A percentile compares a stretch with the other conserved stretches of the same genome.
Conservation (phyloP, 2,888 invertebrate genomes). For the Vesta saturnalis region DNA sequence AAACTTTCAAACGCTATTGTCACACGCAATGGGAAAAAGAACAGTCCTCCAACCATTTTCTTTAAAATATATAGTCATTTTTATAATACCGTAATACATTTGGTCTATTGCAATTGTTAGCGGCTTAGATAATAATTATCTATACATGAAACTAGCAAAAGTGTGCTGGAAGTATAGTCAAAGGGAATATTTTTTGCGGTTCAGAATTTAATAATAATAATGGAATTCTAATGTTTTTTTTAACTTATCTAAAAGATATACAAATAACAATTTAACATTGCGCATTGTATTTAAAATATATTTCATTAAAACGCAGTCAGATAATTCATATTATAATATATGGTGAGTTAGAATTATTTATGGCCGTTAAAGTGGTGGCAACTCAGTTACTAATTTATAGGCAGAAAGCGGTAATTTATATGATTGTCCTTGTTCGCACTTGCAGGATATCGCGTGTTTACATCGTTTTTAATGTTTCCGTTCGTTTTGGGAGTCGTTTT, state of each 20-base stretch:
- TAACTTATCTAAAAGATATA: not conserved
- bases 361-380: slow-evolving; percentile 53
- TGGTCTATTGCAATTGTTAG: slow-evolving; percentile 31
- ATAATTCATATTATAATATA: slow-evolving; percentile 46
- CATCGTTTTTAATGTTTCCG: slow-evolving; percentile 49
- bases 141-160: slow-evolving; percentile 23
- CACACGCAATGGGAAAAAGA: slow-evolving; percentile 41
- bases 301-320: slow-evolving; percentile 27
- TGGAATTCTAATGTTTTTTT: not conserved
- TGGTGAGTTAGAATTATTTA: slow-evolving; percentile 52
- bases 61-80: slow-evolving; percentile 16
- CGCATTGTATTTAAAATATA: slow-evolving; percentile 20
- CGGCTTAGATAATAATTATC: slow-evolving; percentile 41
- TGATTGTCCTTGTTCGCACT: slow-evolving; percentile 59
- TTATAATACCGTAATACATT: slow-evolving; percentile 23
- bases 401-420: slow-evolving; percentile 57
- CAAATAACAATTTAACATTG: not conserved
- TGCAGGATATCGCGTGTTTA: slow-evolving; percentile 55
- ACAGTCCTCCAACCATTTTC: slow-evolving; percentile 36
- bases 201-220: not conserved
- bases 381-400: slow-evolving; percentile 56
- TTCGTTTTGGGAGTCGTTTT: slow-evolving; percentile 44
- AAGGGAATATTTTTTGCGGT: slow-evolving; percentile 15
- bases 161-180: slow-evolving; percentile 10
- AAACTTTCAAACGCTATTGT: slow-evolving; percentile 46